phyloP scores from a whole-genome alignment of 2,113 vertebrate genomes.

The Microtus montanus region DNA sequence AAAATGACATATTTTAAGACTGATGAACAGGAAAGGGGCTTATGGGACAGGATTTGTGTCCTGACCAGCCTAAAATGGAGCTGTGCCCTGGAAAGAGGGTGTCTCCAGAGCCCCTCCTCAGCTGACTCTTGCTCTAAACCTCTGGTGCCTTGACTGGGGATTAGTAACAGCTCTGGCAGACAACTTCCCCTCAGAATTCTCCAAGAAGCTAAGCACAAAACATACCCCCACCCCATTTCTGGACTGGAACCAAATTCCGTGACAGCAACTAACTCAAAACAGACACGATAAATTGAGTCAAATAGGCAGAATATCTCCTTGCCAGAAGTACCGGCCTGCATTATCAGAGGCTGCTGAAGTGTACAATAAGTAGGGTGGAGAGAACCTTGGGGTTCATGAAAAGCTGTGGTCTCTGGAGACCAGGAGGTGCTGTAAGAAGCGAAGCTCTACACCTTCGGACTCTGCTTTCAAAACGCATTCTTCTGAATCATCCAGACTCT shows the following conservation, averaged over 20 bases:
- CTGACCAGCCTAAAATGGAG: no score
- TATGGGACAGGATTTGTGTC: not conserved
- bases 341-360: not conserved
- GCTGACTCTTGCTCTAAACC: not conserved
- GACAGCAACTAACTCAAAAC: slow-evolving; percentile 69
- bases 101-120: not conserved
- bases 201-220: slow-evolving; percentile 50
- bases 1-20: not conserved
- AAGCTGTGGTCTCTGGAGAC: not conserved
- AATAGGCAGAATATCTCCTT: not conserved
- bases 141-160: slow-evolving; percentile 18
- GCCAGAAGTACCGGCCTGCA: slow-evolving; percentile 19
- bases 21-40: not conserved
- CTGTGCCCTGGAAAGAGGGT: not conserved
- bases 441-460: not conserved
- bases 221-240: slow-evolving; percentile 60
- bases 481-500: not conserved
- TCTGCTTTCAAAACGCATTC: not conserved
- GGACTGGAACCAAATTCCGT: slow-evolving; percentile 63
- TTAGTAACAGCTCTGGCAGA: slow-evolving; percentile 48
- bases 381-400: not conserved
- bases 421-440: not conserved
- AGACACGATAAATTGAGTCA: slow-evolving; percentile 59
- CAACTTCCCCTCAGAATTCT: slow-evolving; percentile 45
- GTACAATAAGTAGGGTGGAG: not conserved